A percentile compares a stretch with the other conserved stretches of the same genome.
Conservation (phyloP, 2,888 invertebrate genomes). For the Mactromeris polynyma region DNA sequence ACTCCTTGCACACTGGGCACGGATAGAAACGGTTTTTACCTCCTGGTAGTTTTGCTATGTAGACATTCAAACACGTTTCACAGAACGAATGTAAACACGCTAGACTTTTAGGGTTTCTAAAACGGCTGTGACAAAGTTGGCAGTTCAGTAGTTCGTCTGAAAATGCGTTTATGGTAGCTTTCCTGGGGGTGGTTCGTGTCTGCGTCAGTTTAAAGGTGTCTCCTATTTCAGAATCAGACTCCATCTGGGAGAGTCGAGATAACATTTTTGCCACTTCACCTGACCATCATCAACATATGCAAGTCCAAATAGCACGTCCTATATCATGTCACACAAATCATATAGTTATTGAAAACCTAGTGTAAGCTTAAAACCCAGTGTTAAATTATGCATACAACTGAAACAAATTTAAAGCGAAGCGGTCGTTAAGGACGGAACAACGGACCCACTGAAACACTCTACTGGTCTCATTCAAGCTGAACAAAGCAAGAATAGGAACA, state of each 20-base stretch:
- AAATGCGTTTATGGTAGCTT: constrained; percentile 57
- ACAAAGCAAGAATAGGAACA: not conserved
- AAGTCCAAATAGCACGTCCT: not conserved
- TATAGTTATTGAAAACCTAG: not conserved
- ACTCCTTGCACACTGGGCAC: constrained; percentile 64
- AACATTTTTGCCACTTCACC: not conserved
- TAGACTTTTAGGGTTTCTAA: constrained; percentile 67
- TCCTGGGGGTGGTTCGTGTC: constrained; percentile 49
- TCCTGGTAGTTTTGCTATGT: constrained; percentile 64
- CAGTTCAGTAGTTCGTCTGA: constrained; percentile 67
- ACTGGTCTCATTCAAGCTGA: not conserved
- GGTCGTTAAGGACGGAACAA: not conserved
- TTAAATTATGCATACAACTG: not conserved
- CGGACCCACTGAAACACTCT: not conserved
- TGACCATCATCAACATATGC: not conserved
- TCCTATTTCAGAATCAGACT: constrained; percentile 56
- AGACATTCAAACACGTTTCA: constrained; percentile 66
- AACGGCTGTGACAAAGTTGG: constrained; percentile 66
- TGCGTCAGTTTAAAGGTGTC: constrained; percentile 67
- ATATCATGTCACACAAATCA: not conserved
- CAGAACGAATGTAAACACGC: constrained; percentile 66
- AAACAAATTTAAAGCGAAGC: not conserved
- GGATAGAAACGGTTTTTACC: constrained; percentile 61
- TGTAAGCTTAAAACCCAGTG: not conserved
- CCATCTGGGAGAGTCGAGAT: constrained; percentile 42